Evolutionary conservation across 2,888 invertebrate species (phyloP), one percentile per base, ranked within the genome.

Genomic region (Oxycera nigricornis): DNA sequence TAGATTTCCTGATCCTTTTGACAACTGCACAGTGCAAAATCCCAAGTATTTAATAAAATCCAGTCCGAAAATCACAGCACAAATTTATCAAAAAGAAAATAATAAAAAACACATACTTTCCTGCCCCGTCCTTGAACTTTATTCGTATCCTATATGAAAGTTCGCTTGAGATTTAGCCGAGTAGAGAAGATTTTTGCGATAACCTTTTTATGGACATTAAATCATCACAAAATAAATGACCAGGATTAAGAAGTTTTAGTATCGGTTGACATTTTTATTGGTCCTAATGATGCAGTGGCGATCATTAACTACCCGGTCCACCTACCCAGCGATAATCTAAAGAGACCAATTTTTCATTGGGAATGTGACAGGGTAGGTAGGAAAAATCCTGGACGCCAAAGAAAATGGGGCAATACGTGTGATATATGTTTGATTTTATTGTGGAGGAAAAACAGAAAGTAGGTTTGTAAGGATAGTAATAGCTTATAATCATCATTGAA

Each of bases 211-310:
- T 75, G 62, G 72, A 65, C 70, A 75, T 73, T 75, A 68, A 75
- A 59, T 73, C 73, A 50, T 52, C 68, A 55, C 50, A 73, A 75
- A 75, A 73, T 73, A 73, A 75, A 73, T 39, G 75, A 68, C 73
- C 31, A 28, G 75, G 73, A 73, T 75, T 67, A 75, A 52, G 70
- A 52, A 73, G 73, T 75, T 73, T 61, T 70, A 73, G 62, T 73
- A 73, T 74, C 72, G 72, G 74, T 73, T 75, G 75, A 75, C 75
- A 75, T 75, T 75, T 75, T 75, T 75, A 75, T 75, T 75, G 74
- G 52, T 57, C 57, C 70, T 74, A 72, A 74, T 74, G 73, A 75
- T 75, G 61, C 39, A 22, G 2, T 65, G 65, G 35, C 39, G 35
- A 30, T 65, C 65, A 31, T 65, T 65, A 65, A 65, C 17, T 65